Conservation (phyloP, 64 coral and sea anemone genomes). For the Montipora foliosa region DNA sequence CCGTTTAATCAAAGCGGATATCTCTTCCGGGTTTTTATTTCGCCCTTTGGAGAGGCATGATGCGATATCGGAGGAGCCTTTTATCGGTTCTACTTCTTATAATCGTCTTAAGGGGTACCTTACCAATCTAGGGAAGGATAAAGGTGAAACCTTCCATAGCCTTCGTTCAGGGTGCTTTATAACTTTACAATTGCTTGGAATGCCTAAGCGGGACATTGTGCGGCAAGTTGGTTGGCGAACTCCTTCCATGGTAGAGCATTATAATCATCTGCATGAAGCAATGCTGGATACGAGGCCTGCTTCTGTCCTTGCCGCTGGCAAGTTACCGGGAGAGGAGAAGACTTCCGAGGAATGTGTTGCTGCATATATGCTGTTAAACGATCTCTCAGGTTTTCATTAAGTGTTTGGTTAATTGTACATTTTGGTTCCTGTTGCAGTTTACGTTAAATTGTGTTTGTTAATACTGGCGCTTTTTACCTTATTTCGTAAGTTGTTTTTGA, state of each 20-base stretch:
- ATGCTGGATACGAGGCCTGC: no score
- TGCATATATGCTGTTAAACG: no score
- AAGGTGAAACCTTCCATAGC: constrained; percentile 34
- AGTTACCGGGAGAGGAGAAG: no score
- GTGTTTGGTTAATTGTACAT: no score
- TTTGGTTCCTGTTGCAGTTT: no score
- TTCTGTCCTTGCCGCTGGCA: no score
- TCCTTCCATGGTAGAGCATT: neutral
- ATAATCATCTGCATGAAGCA: neutral
- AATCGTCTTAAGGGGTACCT: constrained; percentile 41
- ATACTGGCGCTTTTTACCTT: no score
- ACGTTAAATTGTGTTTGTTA: no score
- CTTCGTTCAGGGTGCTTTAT: constrained; percentile 48
- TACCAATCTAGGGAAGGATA: neutral
- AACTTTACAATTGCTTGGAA: constrained; percentile 6
- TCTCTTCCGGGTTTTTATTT: constrained; percentile 15
- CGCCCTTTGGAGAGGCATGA: neutral
- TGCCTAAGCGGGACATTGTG: neutral
- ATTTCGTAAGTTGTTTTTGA: no score
- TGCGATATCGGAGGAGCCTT: neutral
- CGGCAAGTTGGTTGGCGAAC: constrained; percentile 29
- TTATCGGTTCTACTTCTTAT: neutral
- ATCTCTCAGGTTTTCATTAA: no score
- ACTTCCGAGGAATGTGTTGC: no score
- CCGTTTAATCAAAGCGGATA: neutral